Conservation (phyloP, 2,113 vertebrate species). For the Rhadina sibilatrix region DNA sequence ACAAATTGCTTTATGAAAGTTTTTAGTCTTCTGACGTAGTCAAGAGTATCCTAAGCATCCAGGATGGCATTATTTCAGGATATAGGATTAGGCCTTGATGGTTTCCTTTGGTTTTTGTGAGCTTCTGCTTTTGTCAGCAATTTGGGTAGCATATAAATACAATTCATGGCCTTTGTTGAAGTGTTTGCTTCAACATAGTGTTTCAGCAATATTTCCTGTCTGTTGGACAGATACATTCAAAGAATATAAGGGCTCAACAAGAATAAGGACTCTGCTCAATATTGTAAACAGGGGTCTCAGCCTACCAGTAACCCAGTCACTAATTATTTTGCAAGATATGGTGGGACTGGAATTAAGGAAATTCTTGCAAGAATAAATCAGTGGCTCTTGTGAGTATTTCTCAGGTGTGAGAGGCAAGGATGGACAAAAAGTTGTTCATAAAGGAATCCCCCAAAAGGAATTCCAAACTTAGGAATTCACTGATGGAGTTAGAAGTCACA, state of each 20-base stretch:
- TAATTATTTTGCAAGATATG: background rate
- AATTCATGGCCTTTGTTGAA: background rate
- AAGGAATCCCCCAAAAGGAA: fast-evolving
- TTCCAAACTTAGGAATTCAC: background rate
- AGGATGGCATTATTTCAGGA: background rate
- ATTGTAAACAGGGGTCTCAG: background rate
- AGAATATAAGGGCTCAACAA: background rate
- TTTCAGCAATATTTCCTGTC: background rate
- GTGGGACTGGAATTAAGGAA: background rate
- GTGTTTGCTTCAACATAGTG: background rate
- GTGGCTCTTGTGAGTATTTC: background rate
- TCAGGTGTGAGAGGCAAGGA: background rate
- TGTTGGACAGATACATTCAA: background rate
- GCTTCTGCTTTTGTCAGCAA: background rate
- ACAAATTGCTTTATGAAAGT: background rate
- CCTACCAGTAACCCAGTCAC: background rate
- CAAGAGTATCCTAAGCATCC: background rate
- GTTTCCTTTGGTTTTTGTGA: background rate
- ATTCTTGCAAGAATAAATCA: background rate
- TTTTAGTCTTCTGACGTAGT: background rate
- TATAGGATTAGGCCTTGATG: background rate
- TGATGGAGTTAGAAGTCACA: background rate
- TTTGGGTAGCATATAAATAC: background rate
- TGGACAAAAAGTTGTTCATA: background rate
- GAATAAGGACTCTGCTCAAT: background rate